Percentiles rank a stretch among this genome's conserved stretches.
Evolutionary conservation across 2,888 invertebrate genomes (phyloP).

Genomic region (Alviniconcha strummeri): DNA sequence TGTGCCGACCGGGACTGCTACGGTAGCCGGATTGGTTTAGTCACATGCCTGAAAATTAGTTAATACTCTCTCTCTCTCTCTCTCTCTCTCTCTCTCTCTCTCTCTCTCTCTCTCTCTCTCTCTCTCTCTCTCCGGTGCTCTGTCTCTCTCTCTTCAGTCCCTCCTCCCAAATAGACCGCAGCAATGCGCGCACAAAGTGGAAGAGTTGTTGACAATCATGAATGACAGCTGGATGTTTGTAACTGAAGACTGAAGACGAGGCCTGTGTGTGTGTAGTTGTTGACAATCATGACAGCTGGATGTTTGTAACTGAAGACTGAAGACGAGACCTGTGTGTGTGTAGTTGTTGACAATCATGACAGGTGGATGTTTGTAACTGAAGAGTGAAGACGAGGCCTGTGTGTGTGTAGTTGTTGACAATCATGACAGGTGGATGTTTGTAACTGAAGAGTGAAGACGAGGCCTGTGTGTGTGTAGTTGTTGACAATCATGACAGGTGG

Average conservation of each 20-base stretch:
- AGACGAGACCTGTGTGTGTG: not conserved
- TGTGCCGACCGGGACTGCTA: too few species aligned
- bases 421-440: too few species aligned
- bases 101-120: constrained; percentile 13
- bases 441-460: not conserved
- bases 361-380: not conserved
- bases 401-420: not conserved
- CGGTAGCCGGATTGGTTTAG: too few species aligned
- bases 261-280: not conserved
- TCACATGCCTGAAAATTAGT: too few species aligned
- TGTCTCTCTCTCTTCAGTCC: not conserved
- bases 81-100: not conserved
- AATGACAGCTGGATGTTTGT: too few species aligned
- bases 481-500: not conserved
- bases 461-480: not conserved
- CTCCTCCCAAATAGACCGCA: not conserved
- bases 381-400: not conserved
- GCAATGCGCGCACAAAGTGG: too few species aligned
- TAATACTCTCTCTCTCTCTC: too few species aligned
- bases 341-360: too few species aligned
- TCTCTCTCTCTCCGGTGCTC: constrained; percentile 1
- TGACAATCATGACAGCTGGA: too few species aligned
- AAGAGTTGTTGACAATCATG: too few species aligned
- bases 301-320: not conserved
- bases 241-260: not conserved